A percentile compares a stretch with the other conserved stretches of the same genome.
phyloP scores from a whole-genome alignment of 2,113 vertebrate species.

The Cyprinodon variegatus region DNA sequence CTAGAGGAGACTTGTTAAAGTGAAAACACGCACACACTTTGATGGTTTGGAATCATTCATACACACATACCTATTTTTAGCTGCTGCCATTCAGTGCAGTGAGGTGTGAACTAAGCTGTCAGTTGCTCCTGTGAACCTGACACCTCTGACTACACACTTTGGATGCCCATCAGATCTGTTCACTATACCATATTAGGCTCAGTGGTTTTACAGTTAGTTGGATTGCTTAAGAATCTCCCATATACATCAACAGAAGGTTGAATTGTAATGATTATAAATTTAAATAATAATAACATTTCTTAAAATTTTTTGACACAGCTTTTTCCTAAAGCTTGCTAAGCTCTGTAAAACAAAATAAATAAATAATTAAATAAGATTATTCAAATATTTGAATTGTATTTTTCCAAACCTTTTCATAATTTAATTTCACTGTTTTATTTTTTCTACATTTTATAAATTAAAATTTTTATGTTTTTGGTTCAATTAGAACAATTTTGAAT shows the following conservation, averaged over 20 bases:
- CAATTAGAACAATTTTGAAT: too few species aligned
- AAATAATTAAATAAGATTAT: too few species aligned
- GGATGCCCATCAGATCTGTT: neutral
- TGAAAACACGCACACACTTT: neutral
- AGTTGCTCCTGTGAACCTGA: slow-evolving; percentile 1
- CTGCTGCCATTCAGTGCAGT: slow-evolving; percentile 7
- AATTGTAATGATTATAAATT: neutral
- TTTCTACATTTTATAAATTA: too few species aligned
- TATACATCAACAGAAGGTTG: neutral
- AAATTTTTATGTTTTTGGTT: too few species aligned
- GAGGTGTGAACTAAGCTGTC: slow-evolving; percentile 1
- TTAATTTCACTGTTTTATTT: too few species aligned
- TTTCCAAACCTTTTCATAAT: too few species aligned
- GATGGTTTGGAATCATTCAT: neutral
- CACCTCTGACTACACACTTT: neutral
- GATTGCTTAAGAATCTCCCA: neutral
- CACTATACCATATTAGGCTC: neutral
- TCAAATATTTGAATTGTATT: too few species aligned
- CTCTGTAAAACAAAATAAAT: too few species aligned
- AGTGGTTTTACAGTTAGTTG: neutral
- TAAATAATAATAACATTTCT: too few species aligned
- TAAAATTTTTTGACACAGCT: too few species aligned
- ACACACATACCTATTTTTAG: neutral
- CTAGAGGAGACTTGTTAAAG: neutral
- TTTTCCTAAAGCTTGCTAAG: too few species aligned